phyloP scores from a whole-genome alignment of 2,888 invertebrate species.

The Stenodera caucasica region DNA sequence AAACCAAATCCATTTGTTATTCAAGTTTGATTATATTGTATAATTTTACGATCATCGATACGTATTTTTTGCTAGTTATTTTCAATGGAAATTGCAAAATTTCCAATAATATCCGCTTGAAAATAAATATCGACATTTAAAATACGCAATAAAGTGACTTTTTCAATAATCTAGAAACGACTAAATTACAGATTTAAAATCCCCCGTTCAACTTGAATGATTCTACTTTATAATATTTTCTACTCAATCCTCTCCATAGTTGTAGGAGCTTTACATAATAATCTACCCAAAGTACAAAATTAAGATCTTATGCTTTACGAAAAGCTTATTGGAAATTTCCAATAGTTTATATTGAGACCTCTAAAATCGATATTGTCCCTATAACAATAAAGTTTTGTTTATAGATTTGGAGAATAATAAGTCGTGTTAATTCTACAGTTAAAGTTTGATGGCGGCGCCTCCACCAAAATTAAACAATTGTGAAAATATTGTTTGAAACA shows the following conservation, averaged over 20 bases:
- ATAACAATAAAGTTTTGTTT: neutral
- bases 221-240: too few relatives aligned
- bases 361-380: neutral
- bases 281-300: slow-evolving; percentile 5
- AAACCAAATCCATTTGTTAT: too few relatives aligned
- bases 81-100: too few relatives aligned
- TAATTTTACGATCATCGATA: too few relatives aligned
- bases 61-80: too few relatives aligned
- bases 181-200: neutral
- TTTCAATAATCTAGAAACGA: neutral
- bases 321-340: slow-evolving; percentile 11
- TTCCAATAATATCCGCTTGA: too few relatives aligned
- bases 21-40: too few relatives aligned
- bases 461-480: neutral
- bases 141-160: neutral
- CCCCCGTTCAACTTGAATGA: neutral
- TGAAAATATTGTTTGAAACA: slow-evolving; percentile 1
- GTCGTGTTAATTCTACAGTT: too few relatives aligned
- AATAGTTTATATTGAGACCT: neutral
- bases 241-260: too few relatives aligned
- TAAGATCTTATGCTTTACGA: neutral
- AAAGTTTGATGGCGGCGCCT: neutral
- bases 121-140: neutral
- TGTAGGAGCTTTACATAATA: slow-evolving; percentile 8
- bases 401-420: too few relatives aligned